phyloP scores from a whole-genome alignment of 2,797 vertebrate genomes.

The Heterohyrax brucei region DNA sequence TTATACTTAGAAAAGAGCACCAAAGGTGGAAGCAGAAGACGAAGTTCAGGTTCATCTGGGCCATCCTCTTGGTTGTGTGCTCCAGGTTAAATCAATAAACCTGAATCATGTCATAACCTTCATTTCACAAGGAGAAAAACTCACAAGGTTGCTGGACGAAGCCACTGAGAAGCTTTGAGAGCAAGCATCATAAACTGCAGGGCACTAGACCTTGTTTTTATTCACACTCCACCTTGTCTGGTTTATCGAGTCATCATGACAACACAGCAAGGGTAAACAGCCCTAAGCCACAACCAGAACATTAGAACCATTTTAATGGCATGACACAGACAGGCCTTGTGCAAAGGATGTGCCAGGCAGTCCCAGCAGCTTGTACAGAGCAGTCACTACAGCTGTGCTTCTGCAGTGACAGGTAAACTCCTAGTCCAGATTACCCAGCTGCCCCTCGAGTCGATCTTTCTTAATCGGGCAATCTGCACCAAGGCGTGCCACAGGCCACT shows the following conservation, averaged over 20 bases:
- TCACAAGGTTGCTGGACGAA: neutral
- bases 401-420: neutral
- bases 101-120: neutral
- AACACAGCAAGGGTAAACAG: neutral
- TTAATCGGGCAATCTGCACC: neutral
- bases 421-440: neutral
- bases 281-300: conserved; percentile 11
- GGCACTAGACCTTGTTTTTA: neutral
- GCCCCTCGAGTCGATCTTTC: neutral
- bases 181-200: neutral
- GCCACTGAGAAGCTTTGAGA: neutral
- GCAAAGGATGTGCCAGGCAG: neutral
- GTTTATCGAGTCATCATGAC: neutral
- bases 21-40: neutral
- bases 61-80: neutral
- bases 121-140: neutral
- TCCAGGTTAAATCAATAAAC: neutral
- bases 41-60: neutral
- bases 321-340: neutral
- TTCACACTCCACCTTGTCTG: neutral
- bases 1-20: neutral
- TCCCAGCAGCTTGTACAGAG: neutral
- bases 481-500: neutral
- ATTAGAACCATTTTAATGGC: neutral
- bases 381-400: neutral